Percentiles rank a stretch among this genome's conserved stretches.
phyloP scores from a whole-genome alignment of 92 coral and sea anemone species.

The Galaxea fascicularis region DNA sequence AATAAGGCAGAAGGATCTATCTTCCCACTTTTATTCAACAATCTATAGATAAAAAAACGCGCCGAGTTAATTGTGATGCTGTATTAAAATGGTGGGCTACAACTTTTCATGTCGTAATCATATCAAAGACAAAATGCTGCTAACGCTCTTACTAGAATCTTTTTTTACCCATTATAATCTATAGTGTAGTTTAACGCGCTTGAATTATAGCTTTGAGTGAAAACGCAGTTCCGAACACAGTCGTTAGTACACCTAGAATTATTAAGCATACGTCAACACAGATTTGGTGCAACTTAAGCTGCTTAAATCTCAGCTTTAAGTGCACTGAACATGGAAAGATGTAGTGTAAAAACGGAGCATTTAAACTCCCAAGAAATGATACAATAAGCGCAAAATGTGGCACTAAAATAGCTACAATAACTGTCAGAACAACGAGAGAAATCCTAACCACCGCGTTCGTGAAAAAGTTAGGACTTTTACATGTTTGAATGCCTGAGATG shows the following conservation, averaged over 20 bases:
- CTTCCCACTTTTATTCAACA: too few species aligned
- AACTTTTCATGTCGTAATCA: too few species aligned
- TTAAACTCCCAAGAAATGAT: neutral
- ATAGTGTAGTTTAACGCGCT: neutral
- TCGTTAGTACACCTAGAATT: neutral
- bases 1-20: too few species aligned
- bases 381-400: slow-evolving; percentile 13
- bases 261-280: neutral
- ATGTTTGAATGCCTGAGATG: neutral
- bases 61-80: too few species aligned
- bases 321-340: neutral
- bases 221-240: neutral
- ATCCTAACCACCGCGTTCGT: neutral
- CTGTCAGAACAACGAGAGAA: neutral
- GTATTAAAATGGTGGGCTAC: too few species aligned
- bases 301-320: neutral
- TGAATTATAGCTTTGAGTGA: neutral
- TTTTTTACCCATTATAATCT: too few species aligned
- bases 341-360: neutral
- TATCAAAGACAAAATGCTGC: too few species aligned
- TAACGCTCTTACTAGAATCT: too few species aligned
- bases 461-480: neutral
- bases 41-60: too few species aligned
- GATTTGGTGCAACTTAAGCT: neutral
- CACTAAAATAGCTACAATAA: neutral